Evolutionary conservation across 2,113 vertebrate genomes (phyloP).

Genomic region (Panthera uncia): DNA sequence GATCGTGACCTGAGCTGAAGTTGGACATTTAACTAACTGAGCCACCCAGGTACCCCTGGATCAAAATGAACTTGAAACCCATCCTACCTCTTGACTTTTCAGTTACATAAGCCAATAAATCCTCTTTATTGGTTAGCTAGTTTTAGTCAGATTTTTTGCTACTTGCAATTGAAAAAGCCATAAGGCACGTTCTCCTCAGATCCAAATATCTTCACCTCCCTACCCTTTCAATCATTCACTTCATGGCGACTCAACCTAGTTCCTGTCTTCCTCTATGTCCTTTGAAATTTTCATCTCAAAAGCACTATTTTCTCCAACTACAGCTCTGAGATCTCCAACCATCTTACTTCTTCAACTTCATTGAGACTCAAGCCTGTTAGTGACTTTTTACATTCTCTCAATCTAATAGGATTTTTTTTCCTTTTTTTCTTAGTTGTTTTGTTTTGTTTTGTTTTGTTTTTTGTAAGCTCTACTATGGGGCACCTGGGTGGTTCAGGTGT

Average conservation of each 20-base stretch:
- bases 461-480: too few species aligned
- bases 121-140: neutral
- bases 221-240: neutral
- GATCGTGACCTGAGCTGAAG: too few species aligned
- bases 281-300: neutral
- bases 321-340: neutral
- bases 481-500: too few species aligned
- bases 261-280: neutral
- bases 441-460: too few species aligned
- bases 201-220: neutral
- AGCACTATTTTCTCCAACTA: neutral
- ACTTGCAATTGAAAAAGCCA: neutral
- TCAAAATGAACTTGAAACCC: neutral
- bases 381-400: neutral
- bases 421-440: too few species aligned
- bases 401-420: neutral
- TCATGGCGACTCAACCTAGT: neutral
- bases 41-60: neutral
- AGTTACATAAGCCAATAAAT: neutral
- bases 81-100: neutral
- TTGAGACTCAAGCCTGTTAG: neutral
- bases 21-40: too few species aligned
- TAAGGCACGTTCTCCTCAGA: neutral
- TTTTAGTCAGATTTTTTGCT: constrained; percentile 18
- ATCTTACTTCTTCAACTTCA: neutral